Evolutionary conservation across 2,797 vertebrate species (phyloP).

Genomic region (Epinephelus malabaricus): DNA sequence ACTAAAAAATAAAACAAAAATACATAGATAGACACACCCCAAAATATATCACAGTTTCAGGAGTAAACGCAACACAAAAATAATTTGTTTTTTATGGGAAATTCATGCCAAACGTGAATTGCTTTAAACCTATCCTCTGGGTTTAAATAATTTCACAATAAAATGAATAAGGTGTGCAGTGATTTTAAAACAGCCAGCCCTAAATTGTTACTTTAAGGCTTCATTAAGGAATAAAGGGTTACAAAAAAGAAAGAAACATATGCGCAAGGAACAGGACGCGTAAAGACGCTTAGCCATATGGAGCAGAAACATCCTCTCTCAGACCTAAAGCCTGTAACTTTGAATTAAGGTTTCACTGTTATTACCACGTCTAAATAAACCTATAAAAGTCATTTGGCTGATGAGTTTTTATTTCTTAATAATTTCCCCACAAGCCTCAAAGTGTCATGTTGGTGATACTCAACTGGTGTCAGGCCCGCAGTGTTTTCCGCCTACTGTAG

Average conservation of each 20-base stretch:
- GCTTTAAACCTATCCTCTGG: neutral
- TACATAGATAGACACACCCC: neutral
- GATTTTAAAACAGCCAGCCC: neutral
- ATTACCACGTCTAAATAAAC: neutral
- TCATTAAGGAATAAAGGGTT: neutral
- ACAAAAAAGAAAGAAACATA: neutral
- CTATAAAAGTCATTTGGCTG: neutral
- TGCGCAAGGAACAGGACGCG: neutral
- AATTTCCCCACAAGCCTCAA: neutral
- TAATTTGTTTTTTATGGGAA: neutral
- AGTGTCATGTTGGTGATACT: neutral
- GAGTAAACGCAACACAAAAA: neutral
- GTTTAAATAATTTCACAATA: constrained; percentile 16
- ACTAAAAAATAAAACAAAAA: neutral
- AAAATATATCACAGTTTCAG: neutral
- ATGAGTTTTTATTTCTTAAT: neutral
- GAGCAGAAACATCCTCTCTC: neutral
- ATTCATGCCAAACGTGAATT: neutral
- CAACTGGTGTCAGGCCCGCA: constrained; percentile 52
- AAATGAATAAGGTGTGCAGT: neutral
- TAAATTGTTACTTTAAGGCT: neutral
- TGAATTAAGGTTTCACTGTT: neutral
- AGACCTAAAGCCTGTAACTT: no score
- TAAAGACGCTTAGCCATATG: neutral
- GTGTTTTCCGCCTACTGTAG: constrained; percentile 5